These are phyloP conservation scores for Protosalanx chinensis DNA, from an alignment of 2,797 vertebrate genomes.

Conservation along the genomic window DNA sequence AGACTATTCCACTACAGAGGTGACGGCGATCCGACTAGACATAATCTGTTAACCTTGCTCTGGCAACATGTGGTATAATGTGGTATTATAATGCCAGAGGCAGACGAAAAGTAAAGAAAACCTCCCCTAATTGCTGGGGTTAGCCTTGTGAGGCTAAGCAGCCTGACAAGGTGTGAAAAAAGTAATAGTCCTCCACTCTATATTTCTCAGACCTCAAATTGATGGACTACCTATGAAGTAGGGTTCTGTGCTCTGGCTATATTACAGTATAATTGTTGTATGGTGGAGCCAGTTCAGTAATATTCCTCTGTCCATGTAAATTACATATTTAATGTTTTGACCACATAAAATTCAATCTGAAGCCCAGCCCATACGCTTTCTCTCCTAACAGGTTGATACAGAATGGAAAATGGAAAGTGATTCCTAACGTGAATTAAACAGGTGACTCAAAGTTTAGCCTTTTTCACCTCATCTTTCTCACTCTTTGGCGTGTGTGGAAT, in stretches of 20 bases:
- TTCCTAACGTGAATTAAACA: not conserved
- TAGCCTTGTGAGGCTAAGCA: constrained; percentile 48
- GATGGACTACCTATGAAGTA: constrained; percentile 70
- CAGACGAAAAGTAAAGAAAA: constrained; percentile 36
- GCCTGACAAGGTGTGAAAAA: constrained; percentile 74
- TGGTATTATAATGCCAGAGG: constrained; percentile 20
- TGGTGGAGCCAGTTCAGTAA: constrained; percentile 18
- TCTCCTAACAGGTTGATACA: constrained; percentile 25
- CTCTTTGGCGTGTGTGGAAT: constrained; percentile 50
- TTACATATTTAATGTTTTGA: constrained; percentile 44
- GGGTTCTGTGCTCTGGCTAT: constrained; percentile 61
- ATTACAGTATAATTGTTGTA: constrained; percentile 56
- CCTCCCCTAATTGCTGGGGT: constrained; percentile 48
- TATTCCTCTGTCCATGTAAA: constrained; percentile 36
- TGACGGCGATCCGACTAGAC: not conserved
- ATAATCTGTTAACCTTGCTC: constrained; percentile 29
- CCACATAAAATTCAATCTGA: constrained; percentile 49
- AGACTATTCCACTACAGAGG: not conserved
- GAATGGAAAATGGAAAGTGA: not conserved
- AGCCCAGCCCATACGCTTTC: constrained; percentile 47
- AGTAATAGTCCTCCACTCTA: constrained; percentile 68
- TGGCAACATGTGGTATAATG: constrained; percentile 32
- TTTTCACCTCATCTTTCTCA: not conserved
- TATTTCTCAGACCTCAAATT: constrained; percentile 68
- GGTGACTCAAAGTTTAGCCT: not conserved